Conservation (phyloP, 2,797 vertebrate species). For the Phrynocephalus vlangalii region DNA sequence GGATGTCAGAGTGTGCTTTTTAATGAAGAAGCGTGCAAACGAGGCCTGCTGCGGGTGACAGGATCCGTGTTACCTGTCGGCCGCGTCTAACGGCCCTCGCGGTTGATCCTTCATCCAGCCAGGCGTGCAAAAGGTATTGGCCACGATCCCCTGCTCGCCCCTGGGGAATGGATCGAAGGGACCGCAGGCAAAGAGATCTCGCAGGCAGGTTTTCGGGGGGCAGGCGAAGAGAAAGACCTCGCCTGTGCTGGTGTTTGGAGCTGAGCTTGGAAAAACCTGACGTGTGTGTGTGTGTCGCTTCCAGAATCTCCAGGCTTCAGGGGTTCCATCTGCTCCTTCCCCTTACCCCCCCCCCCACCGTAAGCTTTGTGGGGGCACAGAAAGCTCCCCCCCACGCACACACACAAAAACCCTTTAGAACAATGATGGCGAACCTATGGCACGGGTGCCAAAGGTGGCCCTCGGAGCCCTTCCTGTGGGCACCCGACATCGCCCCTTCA, state of each 20-base stretch:
- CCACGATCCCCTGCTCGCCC: conserved; percentile 56
- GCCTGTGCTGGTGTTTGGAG: fast-evolving
- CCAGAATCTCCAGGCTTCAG: too few relatives aligned
- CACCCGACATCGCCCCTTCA: too few relatives aligned
- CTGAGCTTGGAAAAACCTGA: not conserved
- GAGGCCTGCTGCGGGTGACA: fast-evolving
- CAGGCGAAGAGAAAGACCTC: too few relatives aligned
- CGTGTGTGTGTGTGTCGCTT: too few relatives aligned
- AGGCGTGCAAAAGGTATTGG: conserved; percentile 66
- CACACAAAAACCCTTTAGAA: too few relatives aligned
- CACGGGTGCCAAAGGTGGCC: too few relatives aligned
- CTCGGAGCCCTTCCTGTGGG: too few relatives aligned
- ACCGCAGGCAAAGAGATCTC: not conserved
- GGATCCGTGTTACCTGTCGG: conserved; percentile 60
- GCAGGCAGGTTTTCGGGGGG: too few relatives aligned
- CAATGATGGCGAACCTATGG: too few relatives aligned
- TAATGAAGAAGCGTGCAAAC: conserved; percentile 74
- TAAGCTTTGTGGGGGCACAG: not conserved
- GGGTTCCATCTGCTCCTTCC: too few relatives aligned
- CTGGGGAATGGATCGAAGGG: conserved; percentile 29
- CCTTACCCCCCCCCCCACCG: not conserved
- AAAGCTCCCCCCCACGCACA: too few relatives aligned
- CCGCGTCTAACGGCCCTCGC: conserved; percentile 69
- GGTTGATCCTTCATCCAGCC: conserved; percentile 67
- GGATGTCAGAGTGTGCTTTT: conserved; percentile 59